Conservation (phyloP, 1,140 invertebrate genomes). For the Ceratina calcarata region DNA sequence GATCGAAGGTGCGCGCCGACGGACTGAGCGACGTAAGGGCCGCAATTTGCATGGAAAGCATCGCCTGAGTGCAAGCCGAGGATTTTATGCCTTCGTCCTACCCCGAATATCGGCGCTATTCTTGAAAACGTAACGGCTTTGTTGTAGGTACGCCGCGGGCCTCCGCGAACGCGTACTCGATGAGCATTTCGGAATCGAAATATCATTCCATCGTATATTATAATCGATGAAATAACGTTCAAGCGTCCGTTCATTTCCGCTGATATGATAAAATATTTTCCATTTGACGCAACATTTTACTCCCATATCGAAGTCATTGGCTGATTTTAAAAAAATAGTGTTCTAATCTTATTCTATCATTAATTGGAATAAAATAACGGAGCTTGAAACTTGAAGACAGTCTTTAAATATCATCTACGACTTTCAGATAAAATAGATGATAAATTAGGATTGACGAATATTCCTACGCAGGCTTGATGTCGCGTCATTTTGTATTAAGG, state of each 20-base stretch:
- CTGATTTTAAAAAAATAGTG: too few relatives aligned
- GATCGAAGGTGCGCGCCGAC: constrained; percentile 12
- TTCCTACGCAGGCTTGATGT: not conserved
- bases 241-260: not conserved
- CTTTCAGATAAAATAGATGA: too few relatives aligned
- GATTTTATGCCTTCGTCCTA: constrained; percentile 27
- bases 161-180: not conserved
- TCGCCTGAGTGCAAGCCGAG: constrained; percentile 11
- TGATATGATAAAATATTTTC: too few relatives aligned
- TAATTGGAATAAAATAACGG: too few relatives aligned
- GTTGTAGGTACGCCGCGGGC: too few relatives aligned
- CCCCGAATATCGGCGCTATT: constrained; percentile 4
- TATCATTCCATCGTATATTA: not conserved
- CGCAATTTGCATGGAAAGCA: constrained; percentile 52
- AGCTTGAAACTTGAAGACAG: too few relatives aligned
- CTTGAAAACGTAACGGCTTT: not conserved
- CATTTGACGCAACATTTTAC: too few relatives aligned
- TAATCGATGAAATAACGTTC: not conserved
- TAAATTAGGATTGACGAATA: too few relatives aligned
- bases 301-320: too few relatives aligned
- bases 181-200: not conserved
- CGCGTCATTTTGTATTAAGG: not conserved
- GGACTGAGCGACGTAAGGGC: constrained; percentile 33
- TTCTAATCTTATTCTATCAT: too few relatives aligned
- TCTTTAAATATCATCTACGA: too few relatives aligned